phyloP scores from a whole-genome alignment of 2,797 vertebrate species.

The Selene dorsalis region DNA sequence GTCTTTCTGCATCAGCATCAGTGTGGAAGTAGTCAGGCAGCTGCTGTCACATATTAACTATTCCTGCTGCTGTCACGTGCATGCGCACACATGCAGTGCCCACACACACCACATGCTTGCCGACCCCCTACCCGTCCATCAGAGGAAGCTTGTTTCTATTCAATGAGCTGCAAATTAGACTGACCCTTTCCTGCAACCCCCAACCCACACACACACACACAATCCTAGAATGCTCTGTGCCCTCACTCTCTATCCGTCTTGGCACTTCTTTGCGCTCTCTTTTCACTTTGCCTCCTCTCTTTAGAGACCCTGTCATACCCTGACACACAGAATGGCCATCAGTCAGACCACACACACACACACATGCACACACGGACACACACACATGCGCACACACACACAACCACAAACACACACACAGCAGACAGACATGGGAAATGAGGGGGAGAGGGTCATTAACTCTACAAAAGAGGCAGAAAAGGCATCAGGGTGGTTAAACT shows the following conservation, averaged over 20 bases:
- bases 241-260: constrained; percentile 60
- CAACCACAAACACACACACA: constrained; percentile 8
- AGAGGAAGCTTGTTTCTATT: constrained; percentile 71
- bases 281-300: constrained; percentile 63
- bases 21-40: not conserved
- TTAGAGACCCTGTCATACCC: constrained; percentile 61
- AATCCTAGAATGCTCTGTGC: constrained; percentile 52
- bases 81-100: not conserved
- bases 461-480: constrained; percentile 59
- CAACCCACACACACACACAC: constrained; percentile 14
- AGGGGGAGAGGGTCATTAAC: constrained; percentile 67
- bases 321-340: constrained; percentile 66
- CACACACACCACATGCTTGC: constrained; percentile 14
- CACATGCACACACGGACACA: constrained; percentile 11
- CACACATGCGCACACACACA: no score
- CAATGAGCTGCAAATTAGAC: constrained; percentile 72
- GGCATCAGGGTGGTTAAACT: constrained; percentile 40
- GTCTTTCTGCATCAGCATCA: not conserved
- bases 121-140: constrained; percentile 53
- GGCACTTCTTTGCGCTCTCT: constrained; percentile 43
- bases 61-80: no score
- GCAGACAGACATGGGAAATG: constrained; percentile 63
- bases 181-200: constrained; percentile 58
- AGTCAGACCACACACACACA: constrained; percentile 60
- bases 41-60: constrained; percentile 7